phyloP scores from a whole-genome alignment of 2,113 vertebrate genomes.

The Hippoglossus stenolepis region DNA sequence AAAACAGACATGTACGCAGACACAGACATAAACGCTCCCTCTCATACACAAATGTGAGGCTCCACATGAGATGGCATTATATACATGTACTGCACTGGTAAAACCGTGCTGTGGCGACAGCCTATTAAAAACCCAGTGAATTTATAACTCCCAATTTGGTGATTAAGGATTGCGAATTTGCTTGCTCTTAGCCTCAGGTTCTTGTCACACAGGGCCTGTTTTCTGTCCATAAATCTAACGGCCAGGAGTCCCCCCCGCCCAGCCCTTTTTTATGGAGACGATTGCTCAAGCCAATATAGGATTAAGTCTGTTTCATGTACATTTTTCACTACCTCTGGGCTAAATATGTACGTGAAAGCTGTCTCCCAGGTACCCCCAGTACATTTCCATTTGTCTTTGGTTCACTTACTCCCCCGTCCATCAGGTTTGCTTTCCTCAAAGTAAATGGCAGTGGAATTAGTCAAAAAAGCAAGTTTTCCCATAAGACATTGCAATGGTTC shows the following conservation, averaged over 20 bases:
- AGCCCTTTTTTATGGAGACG: slow-evolving; percentile 67
- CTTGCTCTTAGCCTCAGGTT: slow-evolving; percentile 72
- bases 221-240: slow-evolving; percentile 86
- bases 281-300: slow-evolving; percentile 75
- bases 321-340: slow-evolving; percentile 65
- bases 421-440: slow-evolving; percentile 27
- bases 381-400: slow-evolving; percentile 44
- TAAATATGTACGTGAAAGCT: slow-evolving; percentile 29
- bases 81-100: slow-evolving; percentile 59
- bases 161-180: slow-evolving; percentile 76
- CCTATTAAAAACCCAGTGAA: slow-evolving; percentile 75
- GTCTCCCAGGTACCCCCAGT: slow-evolving; percentile 39
- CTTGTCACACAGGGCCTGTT: slow-evolving; percentile 82
- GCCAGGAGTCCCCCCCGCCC: slow-evolving; percentile 67
- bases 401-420: slow-evolving; percentile 26
- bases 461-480: slow-evolving; percentile 1
- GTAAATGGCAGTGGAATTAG: slow-evolving; percentile 4
- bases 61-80: slow-evolving; percentile 53
- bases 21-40: slow-evolving; percentile 20
- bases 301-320: slow-evolving; percentile 76
- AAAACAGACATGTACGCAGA: slow-evolving; percentile 32
- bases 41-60: slow-evolving; percentile 22
- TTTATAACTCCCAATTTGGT: slow-evolving; percentile 82
- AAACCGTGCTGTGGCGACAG: slow-evolving; percentile 67
- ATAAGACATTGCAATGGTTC: background rate